phyloP scores from a whole-genome alignment of 2,113 vertebrate genomes.

The Lipophrys pholis region DNA sequence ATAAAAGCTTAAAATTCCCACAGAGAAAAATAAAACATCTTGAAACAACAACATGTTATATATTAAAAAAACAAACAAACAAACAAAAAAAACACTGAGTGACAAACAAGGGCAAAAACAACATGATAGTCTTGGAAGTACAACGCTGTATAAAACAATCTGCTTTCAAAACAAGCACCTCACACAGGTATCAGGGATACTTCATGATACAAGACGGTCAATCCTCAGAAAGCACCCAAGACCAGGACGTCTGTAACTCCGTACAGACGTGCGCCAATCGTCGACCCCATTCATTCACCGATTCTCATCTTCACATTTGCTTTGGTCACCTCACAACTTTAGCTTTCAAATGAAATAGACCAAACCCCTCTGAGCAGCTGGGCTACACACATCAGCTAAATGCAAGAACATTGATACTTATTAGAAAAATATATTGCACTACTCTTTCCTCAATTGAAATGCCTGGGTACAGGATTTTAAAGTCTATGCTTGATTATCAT shows the following conservation, averaged over 20 bases:
- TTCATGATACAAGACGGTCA: slow-evolving; percentile 68
- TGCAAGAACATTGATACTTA: slow-evolving; percentile 72
- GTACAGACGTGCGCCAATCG: slow-evolving; percentile 46
- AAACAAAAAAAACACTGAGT: slow-evolving; percentile 32
- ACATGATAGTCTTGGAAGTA: slow-evolving; percentile 63
- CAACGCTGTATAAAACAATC: slow-evolving; percentile 64
- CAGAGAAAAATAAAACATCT: slow-evolving; percentile 37
- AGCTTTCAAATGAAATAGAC: slow-evolving; percentile 53
- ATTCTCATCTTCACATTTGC: slow-evolving; percentile 64
- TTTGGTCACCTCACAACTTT: slow-evolving; percentile 54
- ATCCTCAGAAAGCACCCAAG: slow-evolving; percentile 59
- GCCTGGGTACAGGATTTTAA: slow-evolving; percentile 57
- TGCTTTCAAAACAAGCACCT: slow-evolving; percentile 67
- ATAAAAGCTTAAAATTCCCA: slow-evolving; percentile 20
- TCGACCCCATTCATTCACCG: slow-evolving; percentile 47
- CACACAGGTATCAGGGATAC: slow-evolving; percentile 59
- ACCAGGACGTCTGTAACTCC: slow-evolving; percentile 44
- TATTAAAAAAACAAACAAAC: no score
- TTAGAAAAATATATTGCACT: slow-evolving; percentile 87
- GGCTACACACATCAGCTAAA: slow-evolving; percentile 68
- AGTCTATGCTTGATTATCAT: slow-evolving; percentile 65
- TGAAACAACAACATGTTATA: slow-evolving; percentile 43
- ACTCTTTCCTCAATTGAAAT: slow-evolving; percentile 75
- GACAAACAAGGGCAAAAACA: slow-evolving; percentile 20
- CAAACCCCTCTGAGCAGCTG: slow-evolving; percentile 58